Percentiles rank a stretch among this genome's conserved stretches.
phyloP scores from a whole-genome alignment of 2,797 vertebrate species.

The Chaetodon trifasciatus region DNA sequence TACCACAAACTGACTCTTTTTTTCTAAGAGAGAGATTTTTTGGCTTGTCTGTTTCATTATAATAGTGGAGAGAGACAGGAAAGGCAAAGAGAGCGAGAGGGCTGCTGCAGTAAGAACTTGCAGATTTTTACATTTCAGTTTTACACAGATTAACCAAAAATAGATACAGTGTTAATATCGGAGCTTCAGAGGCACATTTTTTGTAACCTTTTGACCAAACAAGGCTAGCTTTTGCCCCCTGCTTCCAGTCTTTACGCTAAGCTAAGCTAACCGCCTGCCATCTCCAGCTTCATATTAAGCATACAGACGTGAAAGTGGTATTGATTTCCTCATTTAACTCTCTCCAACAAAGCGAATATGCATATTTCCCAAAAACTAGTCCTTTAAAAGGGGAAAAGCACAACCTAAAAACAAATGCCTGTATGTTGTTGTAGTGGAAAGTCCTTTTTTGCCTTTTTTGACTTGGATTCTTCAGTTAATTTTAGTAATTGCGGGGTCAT shows the following conservation, averaged over 20 bases:
- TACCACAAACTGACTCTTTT: not conserved
- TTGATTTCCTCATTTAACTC: constrained; percentile 13
- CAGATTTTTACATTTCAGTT: constrained; percentile 4
- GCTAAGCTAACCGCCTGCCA: not conserved
- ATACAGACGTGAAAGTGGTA: not conserved
- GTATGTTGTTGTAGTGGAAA: constrained; percentile 17
- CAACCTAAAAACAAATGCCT: constrained; percentile 13
- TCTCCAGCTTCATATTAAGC: not conserved
- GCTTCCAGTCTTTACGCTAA: not conserved
- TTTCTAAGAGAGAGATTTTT: too few relatives aligned
- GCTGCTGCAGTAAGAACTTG: too few relatives aligned
- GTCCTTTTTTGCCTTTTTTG: constrained; percentile 1
- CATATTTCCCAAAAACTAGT: not conserved
- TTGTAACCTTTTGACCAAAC: not conserved
- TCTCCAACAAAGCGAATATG: not conserved
- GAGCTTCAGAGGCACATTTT: not conserved
- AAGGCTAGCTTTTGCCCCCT: not conserved
- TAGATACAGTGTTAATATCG: not conserved
- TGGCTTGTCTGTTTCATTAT: too few relatives aligned
- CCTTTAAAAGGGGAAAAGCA: not conserved
- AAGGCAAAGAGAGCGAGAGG: too few relatives aligned
- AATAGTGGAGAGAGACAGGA: too few relatives aligned
- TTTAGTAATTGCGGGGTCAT: constrained; percentile 55
- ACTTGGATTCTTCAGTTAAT: constrained; percentile 27
- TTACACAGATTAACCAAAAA: not conserved